Conservation (phyloP, 2,888 invertebrate genomes). For the Hemaris fuciformis region DNA sequence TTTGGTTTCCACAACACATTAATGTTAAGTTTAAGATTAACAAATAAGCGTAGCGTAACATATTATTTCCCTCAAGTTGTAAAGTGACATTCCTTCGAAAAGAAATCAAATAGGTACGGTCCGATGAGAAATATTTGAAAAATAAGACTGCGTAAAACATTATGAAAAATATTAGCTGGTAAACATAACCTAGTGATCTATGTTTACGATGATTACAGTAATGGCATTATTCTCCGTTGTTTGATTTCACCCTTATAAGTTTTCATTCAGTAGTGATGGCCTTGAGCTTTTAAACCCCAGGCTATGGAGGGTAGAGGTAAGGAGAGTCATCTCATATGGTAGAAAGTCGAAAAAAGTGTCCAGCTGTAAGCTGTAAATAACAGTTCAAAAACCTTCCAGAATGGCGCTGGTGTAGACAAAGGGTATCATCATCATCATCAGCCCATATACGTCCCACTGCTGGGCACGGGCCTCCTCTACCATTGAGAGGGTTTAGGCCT, state of each 20-base stretch:
- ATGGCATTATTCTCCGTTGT: conserved; percentile 13
- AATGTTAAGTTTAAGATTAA: background rate
- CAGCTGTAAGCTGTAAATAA: too few species aligned
- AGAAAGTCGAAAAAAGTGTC: too few species aligned
- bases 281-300: too few species aligned
- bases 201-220: conserved; percentile 11
- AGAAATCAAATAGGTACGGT: conserved; percentile 3
- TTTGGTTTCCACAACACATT: background rate
- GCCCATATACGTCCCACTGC: too few species aligned
- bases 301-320: too few species aligned
- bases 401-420: too few species aligned
- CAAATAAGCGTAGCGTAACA: background rate
- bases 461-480: too few species aligned
- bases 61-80: background rate
- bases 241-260: conserved; percentile 8
- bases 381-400: too few species aligned
- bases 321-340: too few species aligned
- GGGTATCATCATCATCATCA: too few species aligned
- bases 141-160: conserved; percentile 59
- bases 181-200: conserved; percentile 12
- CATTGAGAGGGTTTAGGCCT: too few species aligned
- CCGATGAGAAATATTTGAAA: conserved; percentile 31
- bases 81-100: conserved; percentile 1
- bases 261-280: too few species aligned
- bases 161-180: conserved; percentile 35